Evolutionary conservation across 92 coral and sea anemone genomes (phyloP).

Genomic region (Siderastrea radians): DNA sequence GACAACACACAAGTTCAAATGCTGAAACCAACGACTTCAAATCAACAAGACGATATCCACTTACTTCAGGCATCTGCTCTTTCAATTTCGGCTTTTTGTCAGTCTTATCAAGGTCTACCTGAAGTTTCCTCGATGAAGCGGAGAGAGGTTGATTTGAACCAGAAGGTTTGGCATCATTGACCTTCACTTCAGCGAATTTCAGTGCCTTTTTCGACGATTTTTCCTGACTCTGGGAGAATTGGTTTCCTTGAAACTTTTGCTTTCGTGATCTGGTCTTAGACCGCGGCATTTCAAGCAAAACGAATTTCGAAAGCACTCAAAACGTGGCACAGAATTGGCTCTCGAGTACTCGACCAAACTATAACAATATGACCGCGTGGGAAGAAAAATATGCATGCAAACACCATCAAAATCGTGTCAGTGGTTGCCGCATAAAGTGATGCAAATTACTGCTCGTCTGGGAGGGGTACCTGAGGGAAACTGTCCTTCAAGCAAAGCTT

Average conservation of each 20-base stretch:
- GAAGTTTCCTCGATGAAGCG: neutral
- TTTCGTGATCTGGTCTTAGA: constrained; percentile 13
- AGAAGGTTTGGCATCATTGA: neutral
- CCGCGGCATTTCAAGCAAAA: constrained; percentile 13
- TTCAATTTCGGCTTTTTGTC: neutral
- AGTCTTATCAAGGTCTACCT: neutral
- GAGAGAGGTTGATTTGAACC: neutral
- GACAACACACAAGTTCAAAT: neutral
- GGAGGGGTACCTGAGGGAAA: neutral
- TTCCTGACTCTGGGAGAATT: constrained; percentile 3
- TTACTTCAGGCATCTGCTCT: neutral
- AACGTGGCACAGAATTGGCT: neutral
- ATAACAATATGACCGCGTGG: neutral
- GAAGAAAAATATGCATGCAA: neutral
- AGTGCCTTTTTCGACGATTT: neutral
- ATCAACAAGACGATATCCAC: neutral
- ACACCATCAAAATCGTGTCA: neutral
- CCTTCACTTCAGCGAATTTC: neutral
- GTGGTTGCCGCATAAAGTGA: neutral
- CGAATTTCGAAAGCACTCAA: neutral
- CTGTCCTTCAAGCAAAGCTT: neutral
- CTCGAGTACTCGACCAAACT: neutral
- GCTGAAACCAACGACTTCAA: neutral
- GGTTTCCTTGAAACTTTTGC: constrained; percentile 9
- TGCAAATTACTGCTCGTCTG: neutral